Evolutionary conservation across 2,888 invertebrate genomes (phyloP), one percentile per base, ranked within the genome.

Genomic region (Stenodera caucasica): DNA sequence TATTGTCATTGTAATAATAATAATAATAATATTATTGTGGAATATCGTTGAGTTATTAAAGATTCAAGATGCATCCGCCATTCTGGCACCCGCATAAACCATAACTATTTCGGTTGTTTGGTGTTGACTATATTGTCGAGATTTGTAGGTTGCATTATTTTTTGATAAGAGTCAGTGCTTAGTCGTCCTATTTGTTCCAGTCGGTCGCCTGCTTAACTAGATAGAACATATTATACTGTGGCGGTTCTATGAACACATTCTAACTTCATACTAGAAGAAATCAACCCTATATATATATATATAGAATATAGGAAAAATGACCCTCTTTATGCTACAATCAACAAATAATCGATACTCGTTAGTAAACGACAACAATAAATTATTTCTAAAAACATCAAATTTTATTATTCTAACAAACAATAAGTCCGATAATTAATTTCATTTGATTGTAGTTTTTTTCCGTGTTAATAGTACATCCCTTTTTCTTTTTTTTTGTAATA

Each of bases 151-250:
- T 68, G 63, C 66, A 68, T 64, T 59, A 63, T 72, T 74, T 71
- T 76, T 76, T 77, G 75, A 77, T 77, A 75, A 75, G 73, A 72
- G 72, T 71, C 63, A 68, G 60, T 61, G 61, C 66, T 68, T 70
- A 65, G 66, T 59, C 61, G 67, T 57, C 73, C 70, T 74, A 74
- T 80, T 80, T 75, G 79, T 79, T 78, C 77, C 78, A 70, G 75
- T 74, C 74, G 75, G 77, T 74, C 78, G 78, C 75, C 73, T 79
- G 78, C 78, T 74, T 78, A 80, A 80, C 78, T 78, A 78, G 76
- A 77, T 77, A 79, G 80, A 80, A 79, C 80, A 78, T 78, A 80
- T 80, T 78, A 77, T 58, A 55, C 55, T 54, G 55, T 54, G 60
- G 57, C 54, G 60, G 57, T 60, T 57, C 63, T 63, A 63, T 63